Conservation (phyloP, 2,888 invertebrate genomes). For the Ethmia dodecea region DNA sequence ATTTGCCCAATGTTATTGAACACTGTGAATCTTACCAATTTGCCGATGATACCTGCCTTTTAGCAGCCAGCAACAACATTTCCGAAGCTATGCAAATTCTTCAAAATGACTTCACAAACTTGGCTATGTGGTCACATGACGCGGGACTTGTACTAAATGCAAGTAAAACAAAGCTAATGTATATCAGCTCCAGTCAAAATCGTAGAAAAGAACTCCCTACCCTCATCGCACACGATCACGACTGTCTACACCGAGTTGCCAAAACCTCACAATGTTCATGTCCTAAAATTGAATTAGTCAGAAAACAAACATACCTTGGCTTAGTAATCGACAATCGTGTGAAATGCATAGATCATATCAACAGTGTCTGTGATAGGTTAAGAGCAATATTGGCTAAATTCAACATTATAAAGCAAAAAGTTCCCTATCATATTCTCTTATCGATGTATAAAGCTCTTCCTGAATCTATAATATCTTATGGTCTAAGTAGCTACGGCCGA, state of each 20-base stretch:
- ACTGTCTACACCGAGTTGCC: conserved; percentile 7
- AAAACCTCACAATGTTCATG: neutral
- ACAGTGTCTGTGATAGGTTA: neutral
- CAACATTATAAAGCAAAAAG: conserved; percentile 1
- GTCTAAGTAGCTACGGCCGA: conserved; percentile 3
- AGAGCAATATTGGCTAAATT: conserved; percentile 1
- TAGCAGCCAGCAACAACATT: conserved; percentile 14
- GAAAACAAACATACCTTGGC: neutral
- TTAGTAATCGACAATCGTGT: neutral
- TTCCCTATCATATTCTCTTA: neutral
- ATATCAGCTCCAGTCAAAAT: conserved; percentile 8
- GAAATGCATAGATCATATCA: neutral
- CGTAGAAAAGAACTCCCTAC: neutral
- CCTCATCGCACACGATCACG: conserved; percentile 5
- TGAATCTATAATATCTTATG: conserved; percentile 1
- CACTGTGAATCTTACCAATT: conserved; percentile 16
- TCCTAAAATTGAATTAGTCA: neutral
- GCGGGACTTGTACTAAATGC: conserved; percentile 18
- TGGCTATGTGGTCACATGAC: conserved; percentile 18
- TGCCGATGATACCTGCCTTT: conserved; percentile 20
- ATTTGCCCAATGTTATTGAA: conserved; percentile 3
- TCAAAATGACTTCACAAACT: conserved; percentile 8
- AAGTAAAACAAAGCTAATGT: conserved; percentile 14
- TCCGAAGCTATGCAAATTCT: conserved; percentile 3
- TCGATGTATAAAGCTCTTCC: neutral